These are phyloP conservation scores for Argynnis bischoffii DNA, from an alignment of 2,888 invertebrate species.

Conservation along the genomic window DNA sequence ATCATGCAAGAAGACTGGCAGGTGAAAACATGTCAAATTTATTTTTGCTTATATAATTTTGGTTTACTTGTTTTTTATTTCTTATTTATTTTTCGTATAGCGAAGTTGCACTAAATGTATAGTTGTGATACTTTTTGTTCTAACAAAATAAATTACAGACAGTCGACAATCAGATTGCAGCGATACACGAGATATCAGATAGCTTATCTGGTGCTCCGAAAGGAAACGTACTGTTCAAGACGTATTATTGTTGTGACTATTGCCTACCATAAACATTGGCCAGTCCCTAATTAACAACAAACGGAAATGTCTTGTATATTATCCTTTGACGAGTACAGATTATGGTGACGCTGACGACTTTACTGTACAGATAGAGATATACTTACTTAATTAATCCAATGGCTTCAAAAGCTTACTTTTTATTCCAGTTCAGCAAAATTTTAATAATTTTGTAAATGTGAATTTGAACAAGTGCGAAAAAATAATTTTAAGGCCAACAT, in stretches of 20 bases:
- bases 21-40: no score
- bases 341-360: neutral
- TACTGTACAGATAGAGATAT: neutral
- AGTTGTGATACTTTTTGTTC: conserved; percentile 17
- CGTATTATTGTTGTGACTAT: conserved; percentile 71
- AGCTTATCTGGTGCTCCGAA: conserved; percentile 57
- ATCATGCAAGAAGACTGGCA: no score
- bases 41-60: no score
- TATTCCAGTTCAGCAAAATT: no score
- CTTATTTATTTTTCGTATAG: no score
- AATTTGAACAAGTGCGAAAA: no score
- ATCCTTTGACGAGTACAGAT: conserved; percentile 30
- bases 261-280: conserved; percentile 62
- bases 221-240: conserved; percentile 61
- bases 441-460: no score
- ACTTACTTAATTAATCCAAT: neutral
- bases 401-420: neutral
- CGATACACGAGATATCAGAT: conserved; percentile 72
- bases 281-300: conserved; percentile 69
- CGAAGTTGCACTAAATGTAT: neutral
- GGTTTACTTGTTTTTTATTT: no score
- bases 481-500: no score
- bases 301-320: conserved; percentile 56
- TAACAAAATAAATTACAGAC: conserved; percentile 52
- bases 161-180: conserved; percentile 53